Base-by-base conservation (phyloP, 2,888 invertebrate species). In the Hololepta plana region DNA sequence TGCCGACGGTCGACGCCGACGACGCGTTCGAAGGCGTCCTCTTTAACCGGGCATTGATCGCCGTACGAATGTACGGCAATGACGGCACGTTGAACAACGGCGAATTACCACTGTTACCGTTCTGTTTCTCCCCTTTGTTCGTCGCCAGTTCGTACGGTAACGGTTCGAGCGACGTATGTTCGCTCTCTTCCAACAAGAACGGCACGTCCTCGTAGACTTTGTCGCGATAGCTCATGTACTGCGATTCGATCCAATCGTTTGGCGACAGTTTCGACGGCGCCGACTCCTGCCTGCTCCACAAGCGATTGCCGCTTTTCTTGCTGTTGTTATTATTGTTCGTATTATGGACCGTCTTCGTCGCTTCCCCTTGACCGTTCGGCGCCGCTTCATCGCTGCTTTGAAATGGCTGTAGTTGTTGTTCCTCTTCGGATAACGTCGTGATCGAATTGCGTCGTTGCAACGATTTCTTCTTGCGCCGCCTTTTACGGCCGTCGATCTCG, bases 51-150 rank as follows among this genome's bases (percentile, higher is more conserved):
- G n/a, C n/a, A n/a, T n/a, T n/a, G n/a, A n/a, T n/a, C n/a, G n/a
- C n/a, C 44, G 72, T 66, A 45, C n/a, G n/a, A n/a, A n/a, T n/a
- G n/a, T n/a, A n/a, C n/a, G n/a, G n/a, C n/a, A n/a, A n/a, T n/a
- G n/a, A n/a, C n/a, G n/a, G n/a, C n/a, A n/a, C n/a, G n/a, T n/a
- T n/a, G n/a, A n/a, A n/a, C n/a, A n/a, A n/a, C n/a, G n/a, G n/a
- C n/a, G n/a, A n/a, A n/a, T n/a, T n/a, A n/a, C n/a, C n/a, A n/a
- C n/a, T n/a, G n/a, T n/a, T n/a, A n/a, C n/a, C n/a, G n/a, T n/a
- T n/a, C n/a, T n/a, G n/a, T n/a, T n/a, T n/a, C n/a, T n/a, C 67
- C 66, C 40, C 71, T 72, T 41, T 62, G 64, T 31, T 49, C 47
- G 40, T 64, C 65, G 24, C 47, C n/a, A n/a, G n/a, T n/a, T n/a